Percentiles rank a stretch among this genome's conserved stretches.
Evolutionary conservation across 2,888 invertebrate species (phyloP).

Genomic region (Miltochrista miniata): DNA sequence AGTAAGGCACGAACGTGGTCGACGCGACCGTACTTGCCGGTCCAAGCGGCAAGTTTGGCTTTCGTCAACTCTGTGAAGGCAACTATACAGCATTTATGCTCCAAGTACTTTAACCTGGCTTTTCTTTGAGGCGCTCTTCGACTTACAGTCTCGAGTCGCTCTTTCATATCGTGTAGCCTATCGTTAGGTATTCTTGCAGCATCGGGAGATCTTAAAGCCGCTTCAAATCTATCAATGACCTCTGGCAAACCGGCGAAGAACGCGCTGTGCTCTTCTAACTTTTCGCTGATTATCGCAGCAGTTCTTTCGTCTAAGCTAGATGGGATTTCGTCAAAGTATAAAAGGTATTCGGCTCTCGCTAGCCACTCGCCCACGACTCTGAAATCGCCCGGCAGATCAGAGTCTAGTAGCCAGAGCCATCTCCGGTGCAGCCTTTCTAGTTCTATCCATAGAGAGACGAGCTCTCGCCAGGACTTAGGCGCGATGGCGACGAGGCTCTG

Average conservation of each 20-base stretch:
- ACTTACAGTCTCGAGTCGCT: conserved; percentile 89
- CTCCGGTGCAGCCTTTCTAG: conserved; percentile 90
- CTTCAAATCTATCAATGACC: conserved; percentile 90
- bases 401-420: conserved; percentile 96
- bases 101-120: conserved; percentile 93
- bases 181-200: conserved; percentile 89
- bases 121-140: conserved; percentile 91
- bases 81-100: conserved; percentile 96
- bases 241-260: conserved; percentile 94
- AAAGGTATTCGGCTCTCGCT: conserved; percentile 91
- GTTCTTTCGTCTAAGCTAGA: conserved; percentile 94
- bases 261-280: conserved; percentile 93
- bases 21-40: conserved; percentile 93
- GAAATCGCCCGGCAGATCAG: conserved; percentile 92
- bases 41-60: conserved; percentile 94
- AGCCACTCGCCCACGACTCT: conserved; percentile 95
- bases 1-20: conserved; percentile 92
- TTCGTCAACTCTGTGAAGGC: conserved; percentile 96
- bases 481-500: conserved; percentile 92
- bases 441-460: conserved; percentile 91
- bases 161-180: conserved; percentile 92
- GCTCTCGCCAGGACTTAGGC: conserved; percentile 92
- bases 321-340: conserved; percentile 93
- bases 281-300: conserved; percentile 93
- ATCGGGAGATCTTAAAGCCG: conserved; percentile 87